A percentile compares a stretch with the other conserved stretches of the same genome.
Conservation (phyloP, 2,113 vertebrate species). For the Hyla sarda region DNA sequence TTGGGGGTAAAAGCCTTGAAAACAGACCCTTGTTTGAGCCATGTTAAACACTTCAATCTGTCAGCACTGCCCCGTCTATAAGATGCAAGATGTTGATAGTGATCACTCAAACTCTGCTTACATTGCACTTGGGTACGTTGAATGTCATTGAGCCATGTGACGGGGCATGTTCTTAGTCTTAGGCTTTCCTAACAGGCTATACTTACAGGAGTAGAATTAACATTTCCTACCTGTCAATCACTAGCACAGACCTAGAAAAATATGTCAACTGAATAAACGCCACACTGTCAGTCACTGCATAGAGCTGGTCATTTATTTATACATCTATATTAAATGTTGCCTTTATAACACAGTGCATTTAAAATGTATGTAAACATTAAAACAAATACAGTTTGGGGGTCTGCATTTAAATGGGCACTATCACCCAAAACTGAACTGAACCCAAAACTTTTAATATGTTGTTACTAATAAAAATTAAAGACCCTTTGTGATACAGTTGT, state of each 20-base stretch:
- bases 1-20: too few relatives aligned
- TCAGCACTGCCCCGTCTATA: neutral
- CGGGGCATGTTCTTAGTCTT: neutral
- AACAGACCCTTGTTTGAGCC: neutral
- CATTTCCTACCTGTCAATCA: neutral
- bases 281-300: neutral
- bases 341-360: neutral
- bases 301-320: neutral
- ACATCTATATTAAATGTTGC: neutral
- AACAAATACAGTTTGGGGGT: too few relatives aligned
- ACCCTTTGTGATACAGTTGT: too few relatives aligned
- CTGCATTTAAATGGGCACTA: too few relatives aligned
- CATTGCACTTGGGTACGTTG: neutral
- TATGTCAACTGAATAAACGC: neutral
- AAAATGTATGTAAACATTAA: too few relatives aligned
- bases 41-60: neutral
- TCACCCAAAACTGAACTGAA: too few relatives aligned
- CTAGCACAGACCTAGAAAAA: neutral
- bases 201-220: neutral
- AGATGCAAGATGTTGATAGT: neutral
- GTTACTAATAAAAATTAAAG: too few relatives aligned
- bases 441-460: too few relatives aligned
- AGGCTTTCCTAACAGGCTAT: neutral
- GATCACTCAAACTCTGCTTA: neutral
- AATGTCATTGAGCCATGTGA: neutral